phyloP scores from a whole-genome alignment of 2,888 invertebrate genomes.

The Erpobdella octoculata region DNA sequence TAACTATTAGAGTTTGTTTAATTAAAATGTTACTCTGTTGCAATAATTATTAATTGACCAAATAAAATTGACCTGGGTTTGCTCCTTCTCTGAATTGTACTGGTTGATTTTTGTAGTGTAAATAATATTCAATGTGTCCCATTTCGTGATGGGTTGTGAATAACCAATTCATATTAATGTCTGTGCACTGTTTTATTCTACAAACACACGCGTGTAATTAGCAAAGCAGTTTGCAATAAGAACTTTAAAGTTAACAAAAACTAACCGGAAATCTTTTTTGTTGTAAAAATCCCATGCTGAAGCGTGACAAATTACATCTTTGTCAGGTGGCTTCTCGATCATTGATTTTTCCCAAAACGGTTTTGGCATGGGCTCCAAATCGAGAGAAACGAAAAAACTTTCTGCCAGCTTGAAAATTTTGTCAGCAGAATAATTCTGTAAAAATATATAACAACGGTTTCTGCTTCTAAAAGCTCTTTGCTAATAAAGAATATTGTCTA shows the following conservation, averaged over 20 bases:
- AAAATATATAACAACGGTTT: too few relatives aligned
- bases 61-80: conserved; percentile 63
- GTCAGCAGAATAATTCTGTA: conserved; percentile 34
- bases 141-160: conserved; percentile 51
- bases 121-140: conserved; percentile 50
- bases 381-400: conserved; percentile 47
- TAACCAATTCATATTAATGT: conserved; percentile 44
- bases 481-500: neutral
- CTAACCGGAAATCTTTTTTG: conserved; percentile 64
- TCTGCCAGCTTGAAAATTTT: conserved; percentile 42
- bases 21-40: too few relatives aligned
- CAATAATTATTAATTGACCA: too few relatives aligned
- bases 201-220: too few relatives aligned
- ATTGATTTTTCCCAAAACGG: conserved; percentile 78
- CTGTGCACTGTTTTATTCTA: conserved; percentile 50
- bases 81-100: conserved; percentile 67
- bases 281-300: conserved; percentile 59
- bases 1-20: too few relatives aligned
- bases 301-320: conserved; percentile 48
- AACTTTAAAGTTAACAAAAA: neutral
- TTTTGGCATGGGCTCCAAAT: conserved; percentile 67
- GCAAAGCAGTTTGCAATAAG: too few relatives aligned
- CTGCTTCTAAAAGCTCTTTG: too few relatives aligned
- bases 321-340: conserved; percentile 61
- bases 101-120: conserved; percentile 47